phyloP scores from a whole-genome alignment of 2,888 invertebrate genomes.

The Malacosoma neustria region DNA sequence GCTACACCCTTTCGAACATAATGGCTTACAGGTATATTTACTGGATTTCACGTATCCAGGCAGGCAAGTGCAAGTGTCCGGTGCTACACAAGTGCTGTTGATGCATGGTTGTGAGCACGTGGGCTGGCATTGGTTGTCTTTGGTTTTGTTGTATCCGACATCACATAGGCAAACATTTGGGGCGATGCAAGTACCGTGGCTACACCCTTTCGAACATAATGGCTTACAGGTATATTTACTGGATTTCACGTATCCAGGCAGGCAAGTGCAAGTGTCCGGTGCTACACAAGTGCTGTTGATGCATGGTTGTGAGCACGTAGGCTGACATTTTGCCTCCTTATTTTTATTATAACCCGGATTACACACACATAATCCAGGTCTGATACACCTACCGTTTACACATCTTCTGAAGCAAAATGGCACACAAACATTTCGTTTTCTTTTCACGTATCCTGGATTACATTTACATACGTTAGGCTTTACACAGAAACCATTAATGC shows the following conservation, averaged over 20 bases:
- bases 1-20: not conserved
- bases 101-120: constrained; percentile 16
- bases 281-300: constrained; percentile 1
- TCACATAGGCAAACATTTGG: constrained; percentile 11
- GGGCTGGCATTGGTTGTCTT: constrained; percentile 10
- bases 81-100: constrained; percentile 25
- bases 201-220: constrained; percentile 16
- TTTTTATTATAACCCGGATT: not conserved
- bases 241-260: constrained; percentile 8
- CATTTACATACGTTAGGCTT: constrained; percentile 11
- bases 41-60: constrained; percentile 7
- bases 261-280: constrained; percentile 7
- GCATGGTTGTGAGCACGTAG: constrained; percentile 1
- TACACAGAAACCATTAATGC: constrained; percentile 5
- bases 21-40: not conserved
- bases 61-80: constrained; percentile 19
- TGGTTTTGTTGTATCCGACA: constrained; percentile 8
- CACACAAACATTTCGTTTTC: not conserved
- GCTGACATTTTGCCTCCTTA: not conserved
- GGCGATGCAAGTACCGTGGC: constrained; percentile 23
- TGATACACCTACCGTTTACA: constrained; percentile 1
- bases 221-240: constrained; percentile 10
- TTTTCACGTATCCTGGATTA: not conserved
- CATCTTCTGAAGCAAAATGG: constrained; percentile 1
- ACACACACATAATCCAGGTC: constrained; percentile 1